phyloP scores from a whole-genome alignment of 2,797 vertebrate species.

The Steatocranus sp. region DNA sequence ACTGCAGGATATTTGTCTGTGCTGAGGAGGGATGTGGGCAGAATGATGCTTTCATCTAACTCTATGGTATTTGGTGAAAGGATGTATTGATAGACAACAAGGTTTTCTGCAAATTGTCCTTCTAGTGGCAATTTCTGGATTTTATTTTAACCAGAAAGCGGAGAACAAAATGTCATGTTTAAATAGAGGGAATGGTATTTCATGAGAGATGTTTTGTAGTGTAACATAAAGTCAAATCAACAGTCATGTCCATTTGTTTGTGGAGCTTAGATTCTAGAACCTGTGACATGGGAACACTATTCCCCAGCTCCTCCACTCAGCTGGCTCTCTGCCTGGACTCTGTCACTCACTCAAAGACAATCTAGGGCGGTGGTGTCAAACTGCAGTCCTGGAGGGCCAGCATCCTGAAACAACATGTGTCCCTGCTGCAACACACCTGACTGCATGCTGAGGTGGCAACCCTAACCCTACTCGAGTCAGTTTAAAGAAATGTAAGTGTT shows the following conservation, averaged over 20 bases:
- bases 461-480: neutral
- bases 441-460: neutral
- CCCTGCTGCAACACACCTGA: neutral
- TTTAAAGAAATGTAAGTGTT: neutral
- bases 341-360: constrained; percentile 8
- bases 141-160: neutral
- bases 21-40: constrained; percentile 28
- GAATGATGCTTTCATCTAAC: neutral
- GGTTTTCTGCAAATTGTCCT: neutral
- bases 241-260: neutral
- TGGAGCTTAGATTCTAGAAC: neutral
- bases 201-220: neutral
- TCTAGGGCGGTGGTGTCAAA: neutral
- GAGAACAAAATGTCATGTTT: neutral
- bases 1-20: constrained; percentile 29
- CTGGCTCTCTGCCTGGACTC: constrained; percentile 32
- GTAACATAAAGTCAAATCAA: neutral
- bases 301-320: neutral
- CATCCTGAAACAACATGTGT: neutral
- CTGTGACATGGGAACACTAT: neutral
- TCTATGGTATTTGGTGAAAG: neutral
- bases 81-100: neutral
- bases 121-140: neutral
- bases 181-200: neutral
- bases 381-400: neutral